A percentile compares a stretch with the other conserved stretches of the same genome.
These are phyloP conservation scores for Pinctada fucata DNA, from an alignment of 2,888 invertebrate species.

Conservation along the genomic window DNA sequence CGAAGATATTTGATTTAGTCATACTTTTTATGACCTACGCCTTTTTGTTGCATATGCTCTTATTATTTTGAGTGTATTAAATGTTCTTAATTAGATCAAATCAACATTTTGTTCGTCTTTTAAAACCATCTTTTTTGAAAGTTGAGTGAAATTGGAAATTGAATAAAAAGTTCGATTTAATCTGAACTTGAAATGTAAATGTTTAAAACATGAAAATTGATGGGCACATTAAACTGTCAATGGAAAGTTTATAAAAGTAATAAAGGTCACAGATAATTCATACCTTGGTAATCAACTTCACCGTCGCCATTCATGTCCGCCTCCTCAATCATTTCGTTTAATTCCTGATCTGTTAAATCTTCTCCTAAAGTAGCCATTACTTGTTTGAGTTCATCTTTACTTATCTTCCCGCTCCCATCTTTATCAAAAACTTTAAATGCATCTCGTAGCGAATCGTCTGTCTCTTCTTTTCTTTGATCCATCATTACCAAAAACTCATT, in stretches of 20 bases:
- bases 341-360: constrained; percentile 6
- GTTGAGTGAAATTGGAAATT: no score
- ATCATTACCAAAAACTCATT: constrained; percentile 8
- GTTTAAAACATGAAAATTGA: no score
- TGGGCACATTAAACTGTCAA: no score
- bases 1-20: no score
- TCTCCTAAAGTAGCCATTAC: constrained; percentile 14
- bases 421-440: constrained; percentile 38
- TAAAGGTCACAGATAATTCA: background rate
- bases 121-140: no score
- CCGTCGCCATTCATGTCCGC: constrained; percentile 21
- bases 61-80: no score
- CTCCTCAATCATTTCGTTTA: constrained; percentile 15
- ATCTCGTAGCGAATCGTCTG: background rate
- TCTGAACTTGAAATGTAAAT: no score
- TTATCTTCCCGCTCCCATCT: constrained; percentile 33
- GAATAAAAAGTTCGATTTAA: no score
- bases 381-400: constrained; percentile 24
- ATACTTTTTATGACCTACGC: no score
- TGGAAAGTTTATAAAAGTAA: background rate
- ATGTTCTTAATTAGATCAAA: no score
- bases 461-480: background rate
- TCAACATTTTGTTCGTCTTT: no score
- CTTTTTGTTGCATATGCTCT: no score
- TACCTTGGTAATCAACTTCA: constrained; percentile 10